A percentile compares a stretch with the other conserved stretches of the same genome.
phyloP scores from a whole-genome alignment of 2,888 invertebrate genomes.

The Melanostoma scalare region DNA sequence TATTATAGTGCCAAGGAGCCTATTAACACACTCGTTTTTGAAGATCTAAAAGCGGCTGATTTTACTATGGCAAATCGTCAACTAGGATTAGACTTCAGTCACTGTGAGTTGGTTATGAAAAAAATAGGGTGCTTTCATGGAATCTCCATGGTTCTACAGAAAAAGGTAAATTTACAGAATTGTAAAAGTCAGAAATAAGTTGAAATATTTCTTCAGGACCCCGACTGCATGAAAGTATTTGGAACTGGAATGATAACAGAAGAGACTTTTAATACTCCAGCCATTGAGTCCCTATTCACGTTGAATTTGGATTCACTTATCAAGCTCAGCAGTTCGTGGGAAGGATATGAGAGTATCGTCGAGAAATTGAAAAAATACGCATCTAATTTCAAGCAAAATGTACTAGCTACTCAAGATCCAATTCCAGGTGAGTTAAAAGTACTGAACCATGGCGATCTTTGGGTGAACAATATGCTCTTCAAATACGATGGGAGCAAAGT shows the following conservation, averaged over 20 bases:
- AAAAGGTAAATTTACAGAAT: constrained; percentile 79
- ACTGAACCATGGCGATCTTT: constrained; percentile 83
- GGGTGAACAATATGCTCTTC: constrained; percentile 83
- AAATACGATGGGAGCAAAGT: constrained; percentile 78
- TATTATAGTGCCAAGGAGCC: constrained; percentile 76
- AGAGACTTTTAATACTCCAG: neutral
- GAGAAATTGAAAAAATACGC: constrained; percentile 79
- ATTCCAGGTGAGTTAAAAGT: constrained; percentile 78
- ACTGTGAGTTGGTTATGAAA: constrained; percentile 82
- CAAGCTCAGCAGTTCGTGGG: constrained; percentile 71
- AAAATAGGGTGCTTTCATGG: constrained; percentile 84
- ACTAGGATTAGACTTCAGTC: constrained; percentile 83
- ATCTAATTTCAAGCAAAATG: constrained; percentile 73
- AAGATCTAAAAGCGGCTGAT: constrained; percentile 83
- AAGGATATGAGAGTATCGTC: constrained; percentile 79
- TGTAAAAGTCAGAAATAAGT: neutral
- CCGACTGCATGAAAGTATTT: constrained; percentile 16
- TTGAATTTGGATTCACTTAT: neutral
- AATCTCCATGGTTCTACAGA: constrained; percentile 83
- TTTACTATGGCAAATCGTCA: constrained; percentile 83
- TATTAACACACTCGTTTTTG: constrained; percentile 81
- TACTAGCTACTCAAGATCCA: constrained; percentile 64
- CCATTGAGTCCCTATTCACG: neutral
- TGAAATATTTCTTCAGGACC: constrained; percentile 20
- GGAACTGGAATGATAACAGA: neutral